phyloP scores from a whole-genome alignment of 2,888 invertebrate genomes.

The Dyspetes luteomarginatus region DNA sequence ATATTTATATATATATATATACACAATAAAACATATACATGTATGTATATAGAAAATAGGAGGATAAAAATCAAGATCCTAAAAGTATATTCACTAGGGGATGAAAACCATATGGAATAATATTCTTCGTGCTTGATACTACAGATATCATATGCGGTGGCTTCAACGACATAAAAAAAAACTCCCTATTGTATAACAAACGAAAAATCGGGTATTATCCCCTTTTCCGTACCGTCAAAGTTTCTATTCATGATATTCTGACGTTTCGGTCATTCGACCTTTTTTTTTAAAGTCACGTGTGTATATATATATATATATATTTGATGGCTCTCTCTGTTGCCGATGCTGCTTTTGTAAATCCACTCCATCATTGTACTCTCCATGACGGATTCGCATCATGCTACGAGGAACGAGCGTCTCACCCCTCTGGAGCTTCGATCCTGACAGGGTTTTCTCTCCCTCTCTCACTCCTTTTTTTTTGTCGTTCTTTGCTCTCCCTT shows the following conservation, averaged over 20 bases:
- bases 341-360: slow-evolving; percentile 45
- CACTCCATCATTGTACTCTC: slow-evolving; percentile 61
- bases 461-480: slow-evolving; percentile 2
- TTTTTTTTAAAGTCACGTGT: slow-evolving; percentile 42
- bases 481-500: slow-evolving; percentile 1
- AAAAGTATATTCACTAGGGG: background rate
- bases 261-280: slow-evolving; percentile 41
- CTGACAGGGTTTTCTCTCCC: slow-evolving; percentile 30
- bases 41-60: background rate
- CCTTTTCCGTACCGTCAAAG: slow-evolving; percentile 24
- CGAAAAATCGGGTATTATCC: slow-evolving; percentile 53
- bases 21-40: background rate
- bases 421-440: slow-evolving; percentile 26
- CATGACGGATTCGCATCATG: slow-evolving; percentile 52
- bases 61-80: background rate
- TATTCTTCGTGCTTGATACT: slow-evolving; percentile 36
- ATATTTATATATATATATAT: background rate
- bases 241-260: slow-evolving; percentile 53
- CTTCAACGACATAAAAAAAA: slow-evolving; percentile 36
- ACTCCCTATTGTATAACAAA: slow-evolving; percentile 44
- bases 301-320: background rate
- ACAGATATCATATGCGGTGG: slow-evolving; percentile 26
- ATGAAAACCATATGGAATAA: slow-evolving; percentile 12
- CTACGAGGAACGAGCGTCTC: slow-evolving; percentile 18
- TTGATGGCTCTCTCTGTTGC: slow-evolving; percentile 15